Conservation (phyloP, 2,888 invertebrate genomes). For the Plebejus melissa region DNA sequence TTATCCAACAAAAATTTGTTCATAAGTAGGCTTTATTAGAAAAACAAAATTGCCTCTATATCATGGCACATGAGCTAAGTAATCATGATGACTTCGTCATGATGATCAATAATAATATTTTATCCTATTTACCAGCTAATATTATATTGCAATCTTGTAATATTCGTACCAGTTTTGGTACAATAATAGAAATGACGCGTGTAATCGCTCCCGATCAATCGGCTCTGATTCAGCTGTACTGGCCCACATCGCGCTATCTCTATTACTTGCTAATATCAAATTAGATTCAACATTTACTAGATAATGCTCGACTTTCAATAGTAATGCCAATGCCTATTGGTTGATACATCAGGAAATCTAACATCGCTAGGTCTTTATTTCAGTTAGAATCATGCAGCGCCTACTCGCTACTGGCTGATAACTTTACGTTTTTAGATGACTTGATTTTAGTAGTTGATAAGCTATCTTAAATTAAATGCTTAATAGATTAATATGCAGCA, state of each 20-base stretch:
- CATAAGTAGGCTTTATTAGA: no score
- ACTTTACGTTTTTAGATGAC: no score
- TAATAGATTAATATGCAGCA: no score
- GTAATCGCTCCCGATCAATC: conserved; percentile 4
- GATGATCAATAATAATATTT: no score
- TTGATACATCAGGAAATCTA: not conserved
- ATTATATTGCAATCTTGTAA: not conserved
- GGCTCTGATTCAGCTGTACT: not conserved
- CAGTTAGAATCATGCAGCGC: not conserved
- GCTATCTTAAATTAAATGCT: no score
- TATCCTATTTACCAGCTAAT: no score
- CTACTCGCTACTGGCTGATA: no score
- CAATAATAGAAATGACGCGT: conserved; percentile 5
- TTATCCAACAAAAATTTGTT: not conserved
- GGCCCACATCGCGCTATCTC: not conserved
- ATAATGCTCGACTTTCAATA: not conserved
- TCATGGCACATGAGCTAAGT: no score
- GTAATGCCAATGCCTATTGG: not conserved
- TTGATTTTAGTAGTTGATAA: no score
- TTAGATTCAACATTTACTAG: not conserved
- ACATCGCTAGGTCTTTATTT: not conserved
- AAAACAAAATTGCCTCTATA: no score
- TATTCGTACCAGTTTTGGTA: not conserved
- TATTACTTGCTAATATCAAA: conserved; percentile 8
- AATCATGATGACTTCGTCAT: no score